phyloP scores from a whole-genome alignment of 2,113 vertebrate genomes.

The Oncorhynchus kisutch region DNA sequence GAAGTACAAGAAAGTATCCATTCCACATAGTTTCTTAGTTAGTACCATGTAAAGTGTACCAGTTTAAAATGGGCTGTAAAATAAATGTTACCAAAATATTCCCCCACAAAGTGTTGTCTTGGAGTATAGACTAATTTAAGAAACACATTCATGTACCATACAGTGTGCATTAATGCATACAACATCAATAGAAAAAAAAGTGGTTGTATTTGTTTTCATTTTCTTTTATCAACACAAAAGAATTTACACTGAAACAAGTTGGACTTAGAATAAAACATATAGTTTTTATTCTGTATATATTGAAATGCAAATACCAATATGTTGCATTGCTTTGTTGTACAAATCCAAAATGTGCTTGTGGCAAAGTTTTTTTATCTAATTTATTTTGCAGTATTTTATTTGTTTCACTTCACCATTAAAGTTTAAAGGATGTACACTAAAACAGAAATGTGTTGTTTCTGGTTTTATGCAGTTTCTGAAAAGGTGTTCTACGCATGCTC shows the following conservation, averaged over 20 bases:
- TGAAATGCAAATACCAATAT: conserved; percentile 64
- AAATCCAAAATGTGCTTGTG: conserved; percentile 83
- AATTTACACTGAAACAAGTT: conserved; percentile 73
- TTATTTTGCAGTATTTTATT: conserved; percentile 84
- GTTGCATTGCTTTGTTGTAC: conserved; percentile 80
- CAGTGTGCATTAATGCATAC: conserved; percentile 24
- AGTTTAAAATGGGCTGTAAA: no score
- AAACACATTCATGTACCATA: conserved; percentile 1
- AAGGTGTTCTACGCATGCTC: not conserved
- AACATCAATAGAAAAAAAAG: conserved; percentile 43
- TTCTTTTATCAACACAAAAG: conserved; percentile 57
- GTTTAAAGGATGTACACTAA: conserved; percentile 79
- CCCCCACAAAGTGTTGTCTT: not conserved
- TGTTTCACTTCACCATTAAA: conserved; percentile 84
- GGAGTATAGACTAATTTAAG: not conserved
- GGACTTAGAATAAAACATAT: conserved; percentile 73
- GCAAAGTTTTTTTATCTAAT: conserved; percentile 80
- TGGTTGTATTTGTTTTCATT: conserved; percentile 61
- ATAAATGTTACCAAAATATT: no score
- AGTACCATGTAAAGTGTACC: no score
- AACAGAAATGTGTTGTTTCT: conserved; percentile 9
- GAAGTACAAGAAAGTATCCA: no score
- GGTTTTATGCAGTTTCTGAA: not conserved
- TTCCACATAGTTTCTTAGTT: no score
- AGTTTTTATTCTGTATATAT: conserved; percentile 78